These are phyloP conservation scores for Micropoecilia bifurca DNA, from an alignment of 2,797 vertebrate species.

Conservation along the genomic window DNA sequence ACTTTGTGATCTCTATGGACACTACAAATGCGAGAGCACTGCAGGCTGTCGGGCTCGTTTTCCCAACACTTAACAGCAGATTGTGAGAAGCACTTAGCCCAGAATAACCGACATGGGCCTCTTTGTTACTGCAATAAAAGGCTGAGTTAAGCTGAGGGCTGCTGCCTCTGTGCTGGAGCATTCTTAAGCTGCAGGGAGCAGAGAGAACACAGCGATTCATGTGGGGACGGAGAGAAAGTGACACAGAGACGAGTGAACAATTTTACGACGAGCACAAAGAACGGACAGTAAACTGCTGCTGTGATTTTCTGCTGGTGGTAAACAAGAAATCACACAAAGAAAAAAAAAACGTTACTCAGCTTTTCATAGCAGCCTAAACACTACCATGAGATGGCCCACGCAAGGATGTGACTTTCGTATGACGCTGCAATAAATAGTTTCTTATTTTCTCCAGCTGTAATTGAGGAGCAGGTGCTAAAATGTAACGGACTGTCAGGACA, in stretches of 20 bases:
- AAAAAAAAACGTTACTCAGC: neutral
- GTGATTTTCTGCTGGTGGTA: conserved; percentile 9
- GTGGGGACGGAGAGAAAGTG: conserved; percentile 40
- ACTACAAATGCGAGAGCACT: conserved; percentile 44
- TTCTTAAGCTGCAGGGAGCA: conserved; percentile 46
- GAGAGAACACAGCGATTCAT: conserved; percentile 44
- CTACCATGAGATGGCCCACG: neutral
- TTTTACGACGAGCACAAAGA: conserved; percentile 38
- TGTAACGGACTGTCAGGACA: conserved; percentile 12
- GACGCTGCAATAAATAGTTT: neutral
- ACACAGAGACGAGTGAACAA: conserved; percentile 43
- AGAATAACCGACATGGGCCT: conserved; percentile 66
- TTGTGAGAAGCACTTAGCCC: conserved; percentile 82
- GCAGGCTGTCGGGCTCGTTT: conserved; percentile 69
- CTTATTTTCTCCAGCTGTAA: conserved; percentile 5
- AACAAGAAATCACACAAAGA: neutral
- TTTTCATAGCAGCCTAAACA: conserved; percentile 5
- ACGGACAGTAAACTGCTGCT: conserved; percentile 13
- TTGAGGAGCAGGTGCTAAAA: conserved; percentile 16
- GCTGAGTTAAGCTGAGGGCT: conserved; percentile 78
- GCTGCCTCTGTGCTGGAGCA: conserved; percentile 59
- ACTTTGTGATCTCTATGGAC: conserved; percentile 53
- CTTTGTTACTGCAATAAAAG: conserved; percentile 84
- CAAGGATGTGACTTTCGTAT: neutral
- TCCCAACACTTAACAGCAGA: conserved; percentile 77